phyloP scores from a whole-genome alignment of 2,888 invertebrate species.

The Catotricha subobsoleta region DNA sequence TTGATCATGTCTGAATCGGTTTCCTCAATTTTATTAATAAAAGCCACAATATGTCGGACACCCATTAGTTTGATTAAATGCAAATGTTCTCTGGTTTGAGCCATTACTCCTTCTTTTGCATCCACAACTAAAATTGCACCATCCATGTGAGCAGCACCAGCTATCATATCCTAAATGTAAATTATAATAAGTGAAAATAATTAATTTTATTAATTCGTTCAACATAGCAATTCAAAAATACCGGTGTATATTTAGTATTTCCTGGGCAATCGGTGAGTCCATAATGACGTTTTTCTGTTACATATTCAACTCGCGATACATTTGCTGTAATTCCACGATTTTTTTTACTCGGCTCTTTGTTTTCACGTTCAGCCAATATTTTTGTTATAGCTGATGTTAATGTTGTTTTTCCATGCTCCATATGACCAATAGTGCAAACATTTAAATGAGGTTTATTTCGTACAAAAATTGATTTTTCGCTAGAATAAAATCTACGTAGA shows the following conservation, averaged over 20 bases:
- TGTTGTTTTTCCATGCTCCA: conserved; percentile 97
- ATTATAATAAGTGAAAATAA: conserved; percentile 21
- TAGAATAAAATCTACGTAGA: background rate
- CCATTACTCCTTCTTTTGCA: conserved; percentile 98
- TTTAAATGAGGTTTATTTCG: background rate
- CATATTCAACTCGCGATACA: conserved; percentile 87
- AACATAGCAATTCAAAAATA: conserved; percentile 16
- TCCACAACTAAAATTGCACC: conserved; percentile 96
- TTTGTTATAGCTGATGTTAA: conserved; percentile 95
- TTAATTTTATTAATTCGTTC: too few species aligned
- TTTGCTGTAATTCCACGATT: conserved; percentile 95
- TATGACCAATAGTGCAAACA: conserved; percentile 37
- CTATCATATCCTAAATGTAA: conserved; percentile 99
- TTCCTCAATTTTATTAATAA: conserved; percentile 88
- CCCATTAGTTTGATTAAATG: conserved; percentile 94
- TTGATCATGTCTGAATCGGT: conserved; percentile 94
- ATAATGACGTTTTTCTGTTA: conserved; percentile 81
- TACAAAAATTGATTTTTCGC: background rate
- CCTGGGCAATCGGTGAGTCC: conserved; percentile 97
- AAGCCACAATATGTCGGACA: conserved; percentile 79
- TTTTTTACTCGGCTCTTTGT: conserved; percentile 94
- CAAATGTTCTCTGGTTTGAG: conserved; percentile 93
- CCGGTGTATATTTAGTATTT: conserved; percentile 98
- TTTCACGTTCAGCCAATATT: conserved; percentile 72
- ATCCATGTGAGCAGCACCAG: conserved; percentile 97